These are phyloP conservation scores for Drosophila varians DNA, from an alignment of 1,140 invertebrate genomes.

Conservation along the genomic window DNA sequence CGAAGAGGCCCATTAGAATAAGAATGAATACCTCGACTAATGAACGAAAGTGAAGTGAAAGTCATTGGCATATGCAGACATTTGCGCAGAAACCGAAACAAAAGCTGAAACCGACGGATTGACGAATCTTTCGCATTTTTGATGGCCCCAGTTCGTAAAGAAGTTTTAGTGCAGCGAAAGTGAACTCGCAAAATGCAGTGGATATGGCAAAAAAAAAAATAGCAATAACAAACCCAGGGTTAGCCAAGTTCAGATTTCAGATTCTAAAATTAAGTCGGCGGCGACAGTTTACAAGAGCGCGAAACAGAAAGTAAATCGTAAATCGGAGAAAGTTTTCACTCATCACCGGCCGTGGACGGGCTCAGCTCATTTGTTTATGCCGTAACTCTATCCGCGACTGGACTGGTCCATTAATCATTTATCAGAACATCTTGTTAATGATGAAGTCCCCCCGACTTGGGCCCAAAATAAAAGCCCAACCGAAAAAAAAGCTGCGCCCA, in stretches of 20 bases:
- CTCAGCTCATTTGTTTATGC: constrained; percentile 62
- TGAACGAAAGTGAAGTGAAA: constrained; percentile 80
- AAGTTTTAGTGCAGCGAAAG: constrained; percentile 69
- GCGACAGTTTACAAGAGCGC: constrained; percentile 49
- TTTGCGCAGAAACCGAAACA: constrained; percentile 1
- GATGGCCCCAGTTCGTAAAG: constrained; percentile 50
- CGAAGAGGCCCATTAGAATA: constrained; percentile 63
- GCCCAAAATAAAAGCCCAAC: not conserved
- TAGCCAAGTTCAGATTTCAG: constrained; percentile 27
- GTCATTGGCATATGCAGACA: constrained; percentile 68
- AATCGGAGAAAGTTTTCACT: constrained; percentile 66
- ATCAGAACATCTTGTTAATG: constrained; percentile 70
- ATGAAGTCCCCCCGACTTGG: constrained; percentile 20
- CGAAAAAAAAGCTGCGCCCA: constrained; percentile 15
- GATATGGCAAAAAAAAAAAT: constrained; percentile 13
- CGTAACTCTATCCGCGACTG: constrained; percentile 50
- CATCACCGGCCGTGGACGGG: constrained; percentile 11
- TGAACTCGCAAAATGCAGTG: constrained; percentile 53
- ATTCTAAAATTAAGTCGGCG: constrained; percentile 52
- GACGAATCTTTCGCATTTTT: constrained; percentile 21
- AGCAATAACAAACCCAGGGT: constrained; percentile 13
- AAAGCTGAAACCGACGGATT: constrained; percentile 11
- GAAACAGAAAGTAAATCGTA: constrained; percentile 80
- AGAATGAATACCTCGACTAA: constrained; percentile 66
- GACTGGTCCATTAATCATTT: constrained; percentile 67